Evolutionary conservation across 2,888 invertebrate genomes (phyloP).

Genomic region (Cephus pulcher): DNA sequence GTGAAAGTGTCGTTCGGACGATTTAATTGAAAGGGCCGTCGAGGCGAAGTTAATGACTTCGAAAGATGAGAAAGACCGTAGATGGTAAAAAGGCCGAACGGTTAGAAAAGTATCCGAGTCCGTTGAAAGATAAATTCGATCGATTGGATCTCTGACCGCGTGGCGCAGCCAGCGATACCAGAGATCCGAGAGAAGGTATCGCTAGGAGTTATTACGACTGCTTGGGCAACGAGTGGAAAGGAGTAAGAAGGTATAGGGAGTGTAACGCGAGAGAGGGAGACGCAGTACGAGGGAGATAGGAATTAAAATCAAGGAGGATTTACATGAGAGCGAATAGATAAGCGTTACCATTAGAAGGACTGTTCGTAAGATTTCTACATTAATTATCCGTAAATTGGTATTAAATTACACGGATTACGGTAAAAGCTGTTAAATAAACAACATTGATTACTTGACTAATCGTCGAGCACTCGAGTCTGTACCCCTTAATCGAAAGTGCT

Average conservation of each 20-base stretch:
- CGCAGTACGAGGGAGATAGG: background rate
- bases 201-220: background rate
- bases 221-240: conserved; percentile 22
- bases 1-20: conserved; percentile 7
- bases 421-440: background rate
- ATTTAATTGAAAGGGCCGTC: conserved; percentile 27
- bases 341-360: background rate
- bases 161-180: background rate
- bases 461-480: background rate
- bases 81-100: background rate
- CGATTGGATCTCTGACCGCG: conserved; percentile 23
- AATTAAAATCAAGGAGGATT: background rate
- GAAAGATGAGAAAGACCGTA: background rate
- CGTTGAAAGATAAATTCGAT: conserved; percentile 15
- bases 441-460: background rate
- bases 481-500: background rate
- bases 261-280: conserved; percentile 7
- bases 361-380: background rate
- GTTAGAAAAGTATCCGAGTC: background rate
- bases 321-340: background rate
- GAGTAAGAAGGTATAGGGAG: conserved; percentile 22
- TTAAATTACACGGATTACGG: conserved; percentile 1
- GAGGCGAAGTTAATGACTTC: conserved; percentile 12
- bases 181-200: background rate
- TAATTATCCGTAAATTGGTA: conserved; percentile 4